A percentile compares a stretch with the other conserved stretches of the same genome.
These are phyloP conservation scores for Passerina amoena DNA, from an alignment of 2,113 vertebrate species.

Conservation along the genomic window DNA sequence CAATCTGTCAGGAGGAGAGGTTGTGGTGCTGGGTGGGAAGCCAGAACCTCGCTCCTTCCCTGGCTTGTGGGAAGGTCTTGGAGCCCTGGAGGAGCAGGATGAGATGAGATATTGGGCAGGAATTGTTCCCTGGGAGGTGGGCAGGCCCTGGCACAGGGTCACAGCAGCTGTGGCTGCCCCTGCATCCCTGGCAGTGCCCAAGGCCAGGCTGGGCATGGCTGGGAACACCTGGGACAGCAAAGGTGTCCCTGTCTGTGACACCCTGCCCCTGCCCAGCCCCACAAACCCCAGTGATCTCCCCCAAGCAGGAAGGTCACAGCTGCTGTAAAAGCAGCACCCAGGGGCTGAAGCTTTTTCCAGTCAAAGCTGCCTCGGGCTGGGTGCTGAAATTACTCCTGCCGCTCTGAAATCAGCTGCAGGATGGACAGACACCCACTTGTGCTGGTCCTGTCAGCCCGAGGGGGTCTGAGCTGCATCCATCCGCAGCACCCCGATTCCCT, in stretches of 20 bases:
- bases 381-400: too few relatives aligned
- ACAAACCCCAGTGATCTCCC: background rate
- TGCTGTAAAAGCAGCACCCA: background rate
- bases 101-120: background rate
- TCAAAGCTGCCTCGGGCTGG: too few relatives aligned
- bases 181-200: background rate
- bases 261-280: background rate
- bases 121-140: background rate
- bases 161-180: background rate
- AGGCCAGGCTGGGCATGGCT: background rate
- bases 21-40: background rate
- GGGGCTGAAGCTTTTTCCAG: background rate
- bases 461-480: fast-evolving
- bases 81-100: background rate
- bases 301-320: background rate
- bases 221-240: background rate
- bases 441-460: background rate
- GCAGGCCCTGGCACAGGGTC: too few relatives aligned
- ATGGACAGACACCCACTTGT: fast-evolving
- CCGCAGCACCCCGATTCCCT: background rate
- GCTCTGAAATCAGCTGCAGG: too few relatives aligned
- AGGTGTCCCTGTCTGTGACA: background rate
- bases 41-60: too few relatives aligned
- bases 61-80: background rate
- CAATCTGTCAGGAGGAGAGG: background rate